Conservation (phyloP, 2,888 invertebrate species). For the Beris morrisii region DNA sequence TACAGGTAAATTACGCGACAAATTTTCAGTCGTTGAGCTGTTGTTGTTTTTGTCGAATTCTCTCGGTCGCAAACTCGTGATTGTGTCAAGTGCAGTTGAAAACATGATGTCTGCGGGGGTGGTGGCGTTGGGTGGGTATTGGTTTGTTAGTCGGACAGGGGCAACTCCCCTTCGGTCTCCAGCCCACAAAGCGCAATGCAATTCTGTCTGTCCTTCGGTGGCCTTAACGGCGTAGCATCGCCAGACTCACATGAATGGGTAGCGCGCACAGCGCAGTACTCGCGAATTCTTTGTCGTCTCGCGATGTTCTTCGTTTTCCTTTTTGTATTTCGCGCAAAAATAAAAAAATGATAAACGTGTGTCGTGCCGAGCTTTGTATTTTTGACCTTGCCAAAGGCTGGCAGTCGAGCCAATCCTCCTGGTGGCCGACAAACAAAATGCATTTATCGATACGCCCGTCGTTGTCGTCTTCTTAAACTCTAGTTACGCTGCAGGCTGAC, state of each 20-base stretch:
- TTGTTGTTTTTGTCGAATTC: constrained; percentile 8
- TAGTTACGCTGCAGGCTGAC: too few species aligned
- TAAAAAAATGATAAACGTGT: too few species aligned
- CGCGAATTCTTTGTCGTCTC: constrained; percentile 28
- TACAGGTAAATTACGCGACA: constrained; percentile 28
- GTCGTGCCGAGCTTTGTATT: too few species aligned
- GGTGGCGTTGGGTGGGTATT: background rate
- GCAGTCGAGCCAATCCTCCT: too few species aligned
- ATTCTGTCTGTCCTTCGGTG: constrained; percentile 23
- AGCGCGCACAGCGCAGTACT: constrained; percentile 16
- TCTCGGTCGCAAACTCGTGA: constrained; percentile 4
- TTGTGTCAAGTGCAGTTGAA: constrained; percentile 18
- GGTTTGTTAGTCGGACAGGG: too few species aligned
- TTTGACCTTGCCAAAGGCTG: too few species aligned
- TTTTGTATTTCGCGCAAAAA: constrained; percentile 4
- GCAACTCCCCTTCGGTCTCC: background rate
- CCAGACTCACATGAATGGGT: constrained; percentile 18
- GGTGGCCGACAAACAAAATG: too few species aligned
- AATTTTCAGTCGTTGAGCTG: background rate
- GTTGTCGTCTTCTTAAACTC: too few species aligned
- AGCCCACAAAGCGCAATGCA: constrained; percentile 23
- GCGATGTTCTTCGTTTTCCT: constrained; percentile 14
- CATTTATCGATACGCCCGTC: too few species aligned
- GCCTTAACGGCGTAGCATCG: constrained; percentile 6
- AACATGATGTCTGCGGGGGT: background rate